Evolutionary conservation across 2,113 vertebrate species (phyloP).

Genomic region (Xenopus laevis): DNA sequence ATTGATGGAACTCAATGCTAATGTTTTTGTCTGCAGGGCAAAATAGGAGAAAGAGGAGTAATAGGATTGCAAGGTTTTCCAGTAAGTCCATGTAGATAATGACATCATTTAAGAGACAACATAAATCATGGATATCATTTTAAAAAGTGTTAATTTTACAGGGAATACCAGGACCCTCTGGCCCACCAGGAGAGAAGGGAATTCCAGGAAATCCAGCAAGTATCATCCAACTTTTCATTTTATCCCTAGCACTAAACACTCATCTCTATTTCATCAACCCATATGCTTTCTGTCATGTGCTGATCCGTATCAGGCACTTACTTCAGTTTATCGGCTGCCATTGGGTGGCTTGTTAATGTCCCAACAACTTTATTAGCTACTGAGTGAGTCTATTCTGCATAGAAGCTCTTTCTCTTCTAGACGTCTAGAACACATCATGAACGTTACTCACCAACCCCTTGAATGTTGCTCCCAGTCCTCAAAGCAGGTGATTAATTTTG

Average conservation of each 20-base stretch:
- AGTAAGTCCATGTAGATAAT: conserved; percentile 67
- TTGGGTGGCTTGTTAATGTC: background rate
- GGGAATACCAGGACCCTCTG: conserved; percentile 88
- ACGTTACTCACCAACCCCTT: too few relatives aligned
- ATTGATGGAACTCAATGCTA: too few relatives aligned
- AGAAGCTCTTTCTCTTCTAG: too few relatives aligned
- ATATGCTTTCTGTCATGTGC: background rate
- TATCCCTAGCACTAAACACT: too few relatives aligned
- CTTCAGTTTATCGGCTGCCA: background rate
- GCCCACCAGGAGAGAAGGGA: conserved; percentile 88
- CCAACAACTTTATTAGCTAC: background rate
- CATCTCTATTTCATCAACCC: background rate
- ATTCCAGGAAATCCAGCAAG: conserved; percentile 83
- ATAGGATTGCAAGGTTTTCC: conserved; percentile 78
- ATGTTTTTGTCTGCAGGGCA: conserved; percentile 71
- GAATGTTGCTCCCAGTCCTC: too few relatives aligned
- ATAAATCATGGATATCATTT: conserved; percentile 1
- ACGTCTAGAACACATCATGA: too few relatives aligned
- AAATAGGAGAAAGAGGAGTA: conserved; percentile 81
- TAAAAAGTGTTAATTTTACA: conserved; percentile 54
- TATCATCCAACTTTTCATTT: conserved; percentile 16
- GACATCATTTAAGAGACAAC: background rate
- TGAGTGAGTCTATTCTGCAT: too few relatives aligned
- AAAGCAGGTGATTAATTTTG: too few relatives aligned
- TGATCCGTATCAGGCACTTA: background rate